A percentile compares a stretch with the other conserved stretches of the same genome.
phyloP scores from a whole-genome alignment of 2,113 vertebrate genomes.

The Spermophilus dauricus region DNA sequence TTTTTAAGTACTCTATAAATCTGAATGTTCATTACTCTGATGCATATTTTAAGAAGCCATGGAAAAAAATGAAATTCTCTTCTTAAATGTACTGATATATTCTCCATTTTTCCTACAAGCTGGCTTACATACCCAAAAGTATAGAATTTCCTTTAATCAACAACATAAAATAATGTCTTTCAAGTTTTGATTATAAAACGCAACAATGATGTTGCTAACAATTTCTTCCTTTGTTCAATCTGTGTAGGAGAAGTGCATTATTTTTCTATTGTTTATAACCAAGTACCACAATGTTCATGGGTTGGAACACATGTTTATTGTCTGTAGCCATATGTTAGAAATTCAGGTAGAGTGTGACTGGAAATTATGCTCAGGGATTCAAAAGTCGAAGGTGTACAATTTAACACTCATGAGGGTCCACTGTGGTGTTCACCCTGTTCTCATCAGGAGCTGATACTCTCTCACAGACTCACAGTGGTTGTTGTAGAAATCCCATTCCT shows the following conservation, averaged over 20 bases:
- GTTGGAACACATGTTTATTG: background rate
- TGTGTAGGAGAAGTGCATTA: background rate
- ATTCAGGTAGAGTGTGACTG: too few relatives aligned
- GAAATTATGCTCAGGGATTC: background rate
- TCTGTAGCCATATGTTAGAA: background rate
- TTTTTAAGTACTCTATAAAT: rapidly evolving
- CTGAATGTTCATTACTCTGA: background rate
- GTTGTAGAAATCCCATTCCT: background rate
- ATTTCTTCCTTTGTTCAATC: background rate
- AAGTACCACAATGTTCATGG: background rate
- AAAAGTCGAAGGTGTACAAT: background rate
- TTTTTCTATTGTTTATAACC: background rate
- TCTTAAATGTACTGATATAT: background rate
- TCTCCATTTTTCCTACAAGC: background rate
- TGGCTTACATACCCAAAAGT: background rate
- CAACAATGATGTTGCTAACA: background rate
- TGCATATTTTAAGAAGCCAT: background rate
- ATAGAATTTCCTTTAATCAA: background rate
- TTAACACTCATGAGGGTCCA: background rate
- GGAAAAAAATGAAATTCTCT: background rate
- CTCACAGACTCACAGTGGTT: too few relatives aligned
- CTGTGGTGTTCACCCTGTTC: background rate
- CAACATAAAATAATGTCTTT: background rate
- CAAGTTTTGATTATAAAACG: background rate
- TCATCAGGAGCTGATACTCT: rapidly evolving